Conservation (phyloP, 2,113 vertebrate genomes). For the Oryzias melastigma region DNA sequence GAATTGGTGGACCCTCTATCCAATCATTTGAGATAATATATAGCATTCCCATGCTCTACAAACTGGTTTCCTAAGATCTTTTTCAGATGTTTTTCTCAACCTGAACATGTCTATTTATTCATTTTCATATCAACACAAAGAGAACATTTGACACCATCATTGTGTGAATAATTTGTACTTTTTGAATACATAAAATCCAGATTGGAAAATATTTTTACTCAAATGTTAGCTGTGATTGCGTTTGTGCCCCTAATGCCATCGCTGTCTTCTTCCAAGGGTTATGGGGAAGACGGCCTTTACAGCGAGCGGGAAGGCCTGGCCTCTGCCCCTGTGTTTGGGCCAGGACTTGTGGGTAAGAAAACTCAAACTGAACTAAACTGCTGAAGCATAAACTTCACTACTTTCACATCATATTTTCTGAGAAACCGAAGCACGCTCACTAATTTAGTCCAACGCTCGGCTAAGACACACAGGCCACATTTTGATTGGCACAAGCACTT, state of each 20-base stretch:
- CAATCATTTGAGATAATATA: too few species aligned
- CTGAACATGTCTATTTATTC: too few species aligned
- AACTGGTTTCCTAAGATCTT: too few species aligned
- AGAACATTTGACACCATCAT: too few species aligned
- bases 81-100: too few species aligned
- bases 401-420: conserved; percentile 9
- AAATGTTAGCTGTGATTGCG: neutral
- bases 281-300: conserved; percentile 84
- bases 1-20: too few species aligned
- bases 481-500: conserved; percentile 15
- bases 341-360: conserved; percentile 87
- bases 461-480: conserved; percentile 5
- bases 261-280: conserved; percentile 74
- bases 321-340: conserved; percentile 83
- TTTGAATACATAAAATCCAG: too few species aligned
- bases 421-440: neutral
- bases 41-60: too few species aligned
- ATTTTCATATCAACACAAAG: too few species aligned
- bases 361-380: conserved; percentile 6
- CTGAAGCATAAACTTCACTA: conserved; percentile 14
- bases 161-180: too few species aligned
- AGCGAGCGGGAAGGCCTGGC: conserved; percentile 80
- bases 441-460: neutral
- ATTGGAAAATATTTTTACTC: neutral
- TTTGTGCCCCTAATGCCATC: conserved; percentile 11